Evolutionary conservation across 2,113 vertebrate genomes (phyloP).

Genomic region (Orthochromis indermauri): DNA sequence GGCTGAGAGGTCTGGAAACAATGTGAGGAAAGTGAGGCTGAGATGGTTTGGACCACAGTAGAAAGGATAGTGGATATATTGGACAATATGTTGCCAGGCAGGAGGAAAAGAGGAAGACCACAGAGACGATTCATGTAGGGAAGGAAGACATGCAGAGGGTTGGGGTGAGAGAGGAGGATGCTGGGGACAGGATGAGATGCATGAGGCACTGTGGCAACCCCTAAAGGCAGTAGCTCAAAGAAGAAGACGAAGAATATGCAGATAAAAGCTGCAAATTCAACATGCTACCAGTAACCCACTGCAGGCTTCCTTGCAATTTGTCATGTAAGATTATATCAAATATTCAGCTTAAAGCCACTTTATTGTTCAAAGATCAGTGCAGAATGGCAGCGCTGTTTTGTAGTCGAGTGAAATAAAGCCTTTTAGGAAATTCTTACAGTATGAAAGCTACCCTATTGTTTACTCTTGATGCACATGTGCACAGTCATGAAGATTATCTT

Average conservation of each 20-base stretch:
- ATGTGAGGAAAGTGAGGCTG: not conserved
- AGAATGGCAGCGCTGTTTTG: not conserved
- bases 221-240: not conserved
- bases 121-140: not conserved
- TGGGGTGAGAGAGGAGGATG: not conserved
- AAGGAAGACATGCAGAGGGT: not conserved
- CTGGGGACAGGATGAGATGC: not conserved
- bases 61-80: not conserved
- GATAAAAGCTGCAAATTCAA: not conserved
- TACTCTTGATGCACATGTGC: not conserved
- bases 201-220: not conserved
- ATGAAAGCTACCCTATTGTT: not conserved
- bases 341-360: not conserved
- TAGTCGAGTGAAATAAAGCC: not conserved
- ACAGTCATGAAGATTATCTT: not conserved
- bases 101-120: not conserved
- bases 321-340: not conserved
- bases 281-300: not conserved
- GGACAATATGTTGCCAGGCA: not conserved
- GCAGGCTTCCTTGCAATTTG: not conserved
- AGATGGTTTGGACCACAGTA: not conserved
- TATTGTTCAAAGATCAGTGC: not conserved
- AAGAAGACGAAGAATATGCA: not conserved
- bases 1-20: not conserved
- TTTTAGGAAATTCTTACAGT: not conserved